phyloP scores from a whole-genome alignment of 2,888 invertebrate species.

The Drosophila borealis region DNA sequence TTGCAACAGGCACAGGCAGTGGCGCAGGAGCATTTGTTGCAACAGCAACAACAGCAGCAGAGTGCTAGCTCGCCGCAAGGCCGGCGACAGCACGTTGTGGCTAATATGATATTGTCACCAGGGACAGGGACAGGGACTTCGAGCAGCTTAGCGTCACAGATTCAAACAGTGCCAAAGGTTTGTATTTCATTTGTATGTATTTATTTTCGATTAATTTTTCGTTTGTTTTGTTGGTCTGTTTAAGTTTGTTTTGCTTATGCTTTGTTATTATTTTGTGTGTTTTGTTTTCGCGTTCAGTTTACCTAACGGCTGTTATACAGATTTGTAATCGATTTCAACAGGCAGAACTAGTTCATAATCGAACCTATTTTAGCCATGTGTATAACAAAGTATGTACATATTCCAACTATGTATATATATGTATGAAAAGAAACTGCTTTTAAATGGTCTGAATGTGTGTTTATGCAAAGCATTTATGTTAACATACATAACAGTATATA shows the following conservation, averaged over 20 bases:
- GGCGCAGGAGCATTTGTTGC: conserved; percentile 69
- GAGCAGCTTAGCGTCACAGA: conserved; percentile 83
- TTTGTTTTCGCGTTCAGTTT: conserved; percentile 19
- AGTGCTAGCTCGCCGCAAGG: conserved; percentile 45
- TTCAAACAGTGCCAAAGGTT: conserved; percentile 85
- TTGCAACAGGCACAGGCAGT: conserved; percentile 69
- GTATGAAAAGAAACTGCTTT: conserved; percentile 4
- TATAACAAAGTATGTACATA: conserved; percentile 3
- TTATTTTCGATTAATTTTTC: conserved; percentile 62
- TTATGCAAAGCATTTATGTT: conserved; percentile 21
- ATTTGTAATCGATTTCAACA: conserved; percentile 22
- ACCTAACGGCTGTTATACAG: conserved; percentile 15
- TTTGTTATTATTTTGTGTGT: conserved; percentile 23
- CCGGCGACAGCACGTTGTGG: conserved; percentile 82
- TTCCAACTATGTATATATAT: conserved; percentile 3
- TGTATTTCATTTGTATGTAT: conserved; percentile 82
- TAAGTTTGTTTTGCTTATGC: conserved; percentile 31
- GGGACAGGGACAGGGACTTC: conserved; percentile 57
- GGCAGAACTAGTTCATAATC: conserved; percentile 28
- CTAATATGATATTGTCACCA: conserved; percentile 84
- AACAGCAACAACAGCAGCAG: conserved; percentile 65
- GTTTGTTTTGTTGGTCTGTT: conserved; percentile 44
- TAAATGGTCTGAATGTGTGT: conserved; percentile 13
- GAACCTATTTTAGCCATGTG: conserved; percentile 22
- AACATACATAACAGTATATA: conserved; percentile 3